phyloP scores from a whole-genome alignment of 2,113 vertebrate species.

The Lichenostomus cassidix region DNA sequence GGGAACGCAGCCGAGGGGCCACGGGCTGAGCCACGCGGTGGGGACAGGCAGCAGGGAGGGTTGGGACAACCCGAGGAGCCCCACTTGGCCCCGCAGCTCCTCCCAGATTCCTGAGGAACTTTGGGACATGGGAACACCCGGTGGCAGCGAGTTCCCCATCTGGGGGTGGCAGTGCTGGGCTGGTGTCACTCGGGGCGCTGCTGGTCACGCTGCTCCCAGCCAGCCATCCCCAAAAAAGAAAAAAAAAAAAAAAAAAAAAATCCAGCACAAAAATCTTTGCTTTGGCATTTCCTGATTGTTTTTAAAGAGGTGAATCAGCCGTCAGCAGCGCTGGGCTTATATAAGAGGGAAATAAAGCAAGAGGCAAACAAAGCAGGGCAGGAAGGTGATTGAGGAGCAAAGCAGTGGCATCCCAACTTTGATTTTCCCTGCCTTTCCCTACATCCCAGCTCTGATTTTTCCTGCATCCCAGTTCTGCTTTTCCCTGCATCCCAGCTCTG shows the following conservation, averaged over 20 bases:
- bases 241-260: background rate
- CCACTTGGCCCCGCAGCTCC: accelerated
- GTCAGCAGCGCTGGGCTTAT: background rate
- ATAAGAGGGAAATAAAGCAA: background rate
- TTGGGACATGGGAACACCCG: accelerated
- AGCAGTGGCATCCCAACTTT: accelerated
- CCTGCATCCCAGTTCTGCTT: too few species aligned
- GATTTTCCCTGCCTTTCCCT: background rate
- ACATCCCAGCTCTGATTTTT: too few species aligned
- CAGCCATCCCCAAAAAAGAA: background rate
- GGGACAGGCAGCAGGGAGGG: background rate
- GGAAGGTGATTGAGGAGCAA: background rate
- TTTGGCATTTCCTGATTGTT: background rate
- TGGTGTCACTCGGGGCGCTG: background rate
- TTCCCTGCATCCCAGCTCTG: too few species aligned
- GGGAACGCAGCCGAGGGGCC: background rate
- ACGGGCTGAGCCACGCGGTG: background rate
- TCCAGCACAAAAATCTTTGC: background rate
- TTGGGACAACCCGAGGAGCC: accelerated
- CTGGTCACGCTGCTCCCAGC: background rate
- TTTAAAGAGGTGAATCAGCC: background rate
- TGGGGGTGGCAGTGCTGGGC: background rate
- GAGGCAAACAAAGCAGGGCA: background rate
- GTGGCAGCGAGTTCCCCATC: background rate
- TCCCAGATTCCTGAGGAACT: accelerated